Conservation (phyloP, 1,140 invertebrate species). For the Pygmarrhopalites habei region DNA sequence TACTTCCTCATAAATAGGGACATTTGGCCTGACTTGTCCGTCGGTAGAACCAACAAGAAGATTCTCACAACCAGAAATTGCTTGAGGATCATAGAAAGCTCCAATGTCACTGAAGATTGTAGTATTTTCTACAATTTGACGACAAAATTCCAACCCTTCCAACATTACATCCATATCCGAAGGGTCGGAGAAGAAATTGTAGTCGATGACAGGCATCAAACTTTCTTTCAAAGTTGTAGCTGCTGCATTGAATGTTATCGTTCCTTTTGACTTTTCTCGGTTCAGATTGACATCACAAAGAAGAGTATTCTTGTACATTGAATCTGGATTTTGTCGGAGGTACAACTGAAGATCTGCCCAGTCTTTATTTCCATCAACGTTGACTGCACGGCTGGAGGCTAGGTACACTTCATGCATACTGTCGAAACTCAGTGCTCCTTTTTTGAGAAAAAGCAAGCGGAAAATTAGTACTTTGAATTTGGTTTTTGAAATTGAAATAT, state of each 20-base stretch:
- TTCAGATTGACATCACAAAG: background rate
- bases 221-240: background rate
- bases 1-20: too few relatives aligned
- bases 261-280: background rate
- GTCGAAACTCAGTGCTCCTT: too few relatives aligned
- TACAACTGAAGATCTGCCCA: constrained; percentile 1
- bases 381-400: background rate
- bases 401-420: background rate
- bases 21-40: too few relatives aligned
- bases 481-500: too few relatives aligned
- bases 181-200: background rate
- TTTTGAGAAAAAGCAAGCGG: too few relatives aligned
- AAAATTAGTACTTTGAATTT: too few relatives aligned
- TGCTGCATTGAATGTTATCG: background rate
- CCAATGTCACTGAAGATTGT: background rate
- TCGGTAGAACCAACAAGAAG: too few relatives aligned
- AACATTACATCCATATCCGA: background rate
- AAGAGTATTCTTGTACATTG: too few relatives aligned
- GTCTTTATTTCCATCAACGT: background rate
- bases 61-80: too few relatives aligned
- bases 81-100: background rate
- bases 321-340: too few relatives aligned
- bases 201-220: constrained; percentile 7
- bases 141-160: background rate
- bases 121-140: background rate